These are phyloP conservation scores for Agrilus cyanescens DNA, from an alignment of 2,888 invertebrate genomes.

Conservation along the genomic window DNA sequence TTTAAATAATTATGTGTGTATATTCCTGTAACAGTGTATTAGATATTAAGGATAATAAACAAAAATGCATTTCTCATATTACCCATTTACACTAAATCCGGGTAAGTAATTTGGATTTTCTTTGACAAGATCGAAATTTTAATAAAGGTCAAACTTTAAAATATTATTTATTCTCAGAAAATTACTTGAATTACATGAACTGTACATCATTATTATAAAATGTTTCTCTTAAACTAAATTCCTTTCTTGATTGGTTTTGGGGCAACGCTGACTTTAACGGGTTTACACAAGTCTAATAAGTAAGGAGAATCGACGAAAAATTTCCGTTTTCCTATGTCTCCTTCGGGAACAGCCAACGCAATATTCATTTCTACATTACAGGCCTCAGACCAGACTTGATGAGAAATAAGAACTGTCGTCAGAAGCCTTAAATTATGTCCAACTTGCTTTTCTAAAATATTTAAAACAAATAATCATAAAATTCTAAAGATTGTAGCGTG, in stretches of 20 bases:
- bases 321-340: conserved; percentile 36
- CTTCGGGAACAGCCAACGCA: conserved; percentile 61
- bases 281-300: conserved; percentile 71
- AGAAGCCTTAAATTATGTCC: conserved; percentile 57
- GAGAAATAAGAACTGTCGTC: conserved; percentile 80
- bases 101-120: too few species aligned
- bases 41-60: too few species aligned
- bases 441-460: conserved; percentile 38
- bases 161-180: too few species aligned
- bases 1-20: too few species aligned
- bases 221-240: conserved; percentile 30
- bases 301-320: conserved; percentile 37
- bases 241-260: conserved; percentile 71
- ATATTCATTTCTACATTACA: conserved; percentile 79
- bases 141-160: too few species aligned
- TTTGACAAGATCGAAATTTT: too few species aligned
- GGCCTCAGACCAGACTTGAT: conserved; percentile 87
- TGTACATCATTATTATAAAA: not conserved
- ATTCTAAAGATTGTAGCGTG: not conserved
- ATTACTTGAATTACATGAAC: too few species aligned
- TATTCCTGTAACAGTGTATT: too few species aligned
- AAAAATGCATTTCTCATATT: too few species aligned
- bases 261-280: conserved; percentile 74
- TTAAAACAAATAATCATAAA: conserved; percentile 5
- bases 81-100: too few species aligned